Evolutionary conservation across 2,888 invertebrate species (phyloP).

Genomic region (Eristalis pertinax): DNA sequence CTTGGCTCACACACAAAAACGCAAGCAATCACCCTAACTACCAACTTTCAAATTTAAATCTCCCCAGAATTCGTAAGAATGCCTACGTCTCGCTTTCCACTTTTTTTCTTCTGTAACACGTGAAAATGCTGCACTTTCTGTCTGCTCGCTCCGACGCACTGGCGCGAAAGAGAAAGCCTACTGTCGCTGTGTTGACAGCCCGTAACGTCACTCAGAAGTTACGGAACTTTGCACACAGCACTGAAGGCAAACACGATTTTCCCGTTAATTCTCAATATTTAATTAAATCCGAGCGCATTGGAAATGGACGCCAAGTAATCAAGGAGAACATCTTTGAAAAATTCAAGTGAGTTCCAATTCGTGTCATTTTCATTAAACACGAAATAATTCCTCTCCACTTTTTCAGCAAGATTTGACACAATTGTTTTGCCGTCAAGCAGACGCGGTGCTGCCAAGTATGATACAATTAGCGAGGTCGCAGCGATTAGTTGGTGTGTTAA

Average conservation of each 20-base stretch:
- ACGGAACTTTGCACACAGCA: constrained; percentile 37
- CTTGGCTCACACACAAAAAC: no score
- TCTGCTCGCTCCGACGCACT: neutral
- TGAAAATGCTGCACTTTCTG: neutral
- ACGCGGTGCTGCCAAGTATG: constrained; percentile 44
- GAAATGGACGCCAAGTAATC: neutral
- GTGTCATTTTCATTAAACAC: neutral
- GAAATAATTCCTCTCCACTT: neutral
- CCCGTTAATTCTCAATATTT: constrained; percentile 25
- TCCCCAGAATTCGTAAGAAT: neutral
- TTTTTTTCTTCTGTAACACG: neutral
- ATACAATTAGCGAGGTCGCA: constrained; percentile 34
- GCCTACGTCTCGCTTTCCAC: constrained; percentile 1
- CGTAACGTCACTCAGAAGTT: constrained; percentile 28
- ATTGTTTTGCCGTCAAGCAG: constrained; percentile 20
- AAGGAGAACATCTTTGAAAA: neutral
- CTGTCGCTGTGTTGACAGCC: neutral
- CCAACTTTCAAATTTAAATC: constrained; percentile 10
- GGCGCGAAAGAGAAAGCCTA: neutral
- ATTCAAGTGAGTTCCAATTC: neutral
- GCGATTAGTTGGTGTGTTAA: constrained; percentile 4
- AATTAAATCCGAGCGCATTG: neutral
- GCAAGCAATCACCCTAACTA: neutral
- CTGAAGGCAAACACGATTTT: neutral
- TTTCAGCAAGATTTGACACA: constrained; percentile 8